These are phyloP conservation scores for Cancer borealis DNA, from an alignment of 2,888 invertebrate genomes.

Conservation along the genomic window DNA sequence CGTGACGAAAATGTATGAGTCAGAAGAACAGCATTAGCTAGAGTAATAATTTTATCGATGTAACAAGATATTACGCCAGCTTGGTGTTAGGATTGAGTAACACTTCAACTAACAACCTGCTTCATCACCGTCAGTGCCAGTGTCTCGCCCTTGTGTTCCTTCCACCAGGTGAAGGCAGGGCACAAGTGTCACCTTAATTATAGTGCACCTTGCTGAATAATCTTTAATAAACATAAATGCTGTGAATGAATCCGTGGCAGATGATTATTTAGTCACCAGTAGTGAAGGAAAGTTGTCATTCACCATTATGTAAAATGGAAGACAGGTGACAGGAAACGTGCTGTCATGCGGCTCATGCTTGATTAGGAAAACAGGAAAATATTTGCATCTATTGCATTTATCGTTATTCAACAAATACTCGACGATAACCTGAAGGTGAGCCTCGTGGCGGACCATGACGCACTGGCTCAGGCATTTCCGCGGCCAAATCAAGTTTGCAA, in stretches of 20 bases:
- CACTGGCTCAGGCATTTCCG: constrained; percentile 31
- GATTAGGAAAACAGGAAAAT: neutral
- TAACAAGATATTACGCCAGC: neutral
- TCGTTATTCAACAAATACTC: neutral
- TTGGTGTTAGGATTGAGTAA: neutral
- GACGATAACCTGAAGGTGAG: neutral
- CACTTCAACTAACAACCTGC: neutral
- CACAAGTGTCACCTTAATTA: neutral
- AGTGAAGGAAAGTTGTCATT: neutral
- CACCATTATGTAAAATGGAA: neutral
- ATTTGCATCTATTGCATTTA: neutral
- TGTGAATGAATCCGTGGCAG: neutral
- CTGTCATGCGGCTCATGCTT: neutral
- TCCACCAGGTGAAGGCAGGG: neutral
- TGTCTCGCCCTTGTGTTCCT: neutral
- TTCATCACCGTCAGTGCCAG: neutral
- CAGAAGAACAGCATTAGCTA: neutral
- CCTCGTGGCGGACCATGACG: neutral
- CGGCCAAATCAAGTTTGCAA: constrained; percentile 4
- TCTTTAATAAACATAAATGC: neutral
- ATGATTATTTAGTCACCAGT: neutral
- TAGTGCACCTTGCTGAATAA: neutral
- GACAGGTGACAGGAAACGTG: neutral
- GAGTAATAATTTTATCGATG: neutral
- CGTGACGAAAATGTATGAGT: neutral